Conservation (phyloP, 1,140 invertebrate genomes). For the Paralvinella palmiformis region DNA sequence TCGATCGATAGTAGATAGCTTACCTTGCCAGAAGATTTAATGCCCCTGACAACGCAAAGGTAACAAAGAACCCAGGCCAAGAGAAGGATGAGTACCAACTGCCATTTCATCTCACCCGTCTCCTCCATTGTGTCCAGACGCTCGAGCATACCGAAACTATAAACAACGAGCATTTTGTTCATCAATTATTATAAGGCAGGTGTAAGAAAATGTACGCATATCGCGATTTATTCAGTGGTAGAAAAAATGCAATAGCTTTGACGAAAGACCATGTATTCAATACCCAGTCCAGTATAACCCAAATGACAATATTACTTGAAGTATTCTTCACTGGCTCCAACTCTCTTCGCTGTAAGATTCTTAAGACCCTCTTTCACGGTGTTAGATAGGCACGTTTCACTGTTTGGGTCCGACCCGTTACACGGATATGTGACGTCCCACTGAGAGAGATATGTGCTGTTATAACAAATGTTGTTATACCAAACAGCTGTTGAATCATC, state of each 20-base stretch:
- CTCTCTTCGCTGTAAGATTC: constrained; percentile 37
- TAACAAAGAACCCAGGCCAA: constrained; percentile 43
- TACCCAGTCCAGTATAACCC: not conserved
- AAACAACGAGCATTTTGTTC: not conserved
- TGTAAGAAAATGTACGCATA: not conserved
- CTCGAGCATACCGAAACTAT: constrained; percentile 9
- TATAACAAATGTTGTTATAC: not conserved
- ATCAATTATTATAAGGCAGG: not conserved
- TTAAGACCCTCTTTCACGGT: constrained; percentile 17
- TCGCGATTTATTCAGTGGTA: not conserved
- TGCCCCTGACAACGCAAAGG: constrained; percentile 35
- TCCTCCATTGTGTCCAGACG: constrained; percentile 5
- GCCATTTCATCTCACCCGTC: constrained; percentile 61
- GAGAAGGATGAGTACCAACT: constrained; percentile 50
- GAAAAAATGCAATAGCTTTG: not conserved
- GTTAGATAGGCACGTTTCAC: constrained; percentile 14
- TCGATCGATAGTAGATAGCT: too few species aligned
- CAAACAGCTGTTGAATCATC: not conserved
- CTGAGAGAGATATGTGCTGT: not conserved
- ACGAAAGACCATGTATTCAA: not conserved
- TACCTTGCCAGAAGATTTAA: constrained; percentile 48
- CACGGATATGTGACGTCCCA: not conserved
- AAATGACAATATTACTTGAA: constrained; percentile 54
- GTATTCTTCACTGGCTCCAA: constrained; percentile 58
- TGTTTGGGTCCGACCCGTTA: not conserved